phyloP scores from a whole-genome alignment of 2,113 vertebrate species.

The Colinus virginianus region DNA sequence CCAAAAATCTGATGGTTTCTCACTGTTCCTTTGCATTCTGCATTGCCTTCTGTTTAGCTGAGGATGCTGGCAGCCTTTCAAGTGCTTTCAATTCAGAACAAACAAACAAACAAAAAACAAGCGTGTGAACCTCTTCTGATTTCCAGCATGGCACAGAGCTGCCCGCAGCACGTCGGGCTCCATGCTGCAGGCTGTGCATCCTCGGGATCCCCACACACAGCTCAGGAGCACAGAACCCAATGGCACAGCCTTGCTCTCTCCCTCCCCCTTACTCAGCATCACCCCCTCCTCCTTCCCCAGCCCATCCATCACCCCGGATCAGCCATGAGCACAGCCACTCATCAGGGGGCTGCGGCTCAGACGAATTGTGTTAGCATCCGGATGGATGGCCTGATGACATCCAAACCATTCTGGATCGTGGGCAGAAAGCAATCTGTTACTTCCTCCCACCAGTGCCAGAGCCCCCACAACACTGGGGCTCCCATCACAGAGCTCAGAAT shows the following conservation, averaged over 20 bases:
- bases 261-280: constrained; percentile 75
- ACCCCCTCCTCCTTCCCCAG: constrained; percentile 7
- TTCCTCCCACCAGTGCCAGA: constrained; percentile 58
- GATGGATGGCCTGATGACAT: constrained; percentile 68
- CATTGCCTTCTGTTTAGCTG: neutral
- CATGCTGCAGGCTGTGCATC: neutral
- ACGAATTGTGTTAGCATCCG: constrained; percentile 74
- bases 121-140: neutral
- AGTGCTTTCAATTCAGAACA: neutral
- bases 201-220: neutral
- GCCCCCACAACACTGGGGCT: neutral
- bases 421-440: constrained; percentile 76
- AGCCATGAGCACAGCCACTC: constrained; percentile 75
- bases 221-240: neutral
- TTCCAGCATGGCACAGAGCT: neutral
- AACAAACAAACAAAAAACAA: neutral
- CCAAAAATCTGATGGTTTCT: fast-evolving
- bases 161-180: neutral
- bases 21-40: neutral
- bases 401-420: constrained; percentile 66
- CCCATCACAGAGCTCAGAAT: constrained; percentile 8
- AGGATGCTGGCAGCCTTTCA: neutral
- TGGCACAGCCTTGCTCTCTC: neutral
- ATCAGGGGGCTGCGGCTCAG: constrained; percentile 67
- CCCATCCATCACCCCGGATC: constrained; percentile 72